Evolutionary conservation across 1,140 invertebrate species (phyloP).

Genomic region (Penaeus japonicus): DNA sequence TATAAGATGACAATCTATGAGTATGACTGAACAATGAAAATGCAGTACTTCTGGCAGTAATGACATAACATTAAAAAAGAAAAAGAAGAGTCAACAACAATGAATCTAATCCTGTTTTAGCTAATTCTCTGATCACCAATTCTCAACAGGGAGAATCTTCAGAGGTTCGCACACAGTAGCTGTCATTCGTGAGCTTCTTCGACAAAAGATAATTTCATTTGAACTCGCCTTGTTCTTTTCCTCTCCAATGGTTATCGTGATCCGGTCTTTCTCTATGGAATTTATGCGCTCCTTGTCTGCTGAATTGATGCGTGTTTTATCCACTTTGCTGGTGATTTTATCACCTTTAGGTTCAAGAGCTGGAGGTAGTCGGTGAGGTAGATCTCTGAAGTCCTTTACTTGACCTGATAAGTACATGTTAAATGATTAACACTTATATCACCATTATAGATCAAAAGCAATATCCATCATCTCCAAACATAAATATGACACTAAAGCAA

Average conservation of each 20-base stretch:
- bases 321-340: slow-evolving; percentile 33
- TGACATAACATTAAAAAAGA: too few species aligned
- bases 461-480: not conserved
- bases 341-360: slow-evolving; percentile 42
- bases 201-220: too few species aligned
- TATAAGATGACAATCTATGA: too few species aligned
- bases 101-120: too few species aligned
- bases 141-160: too few species aligned
- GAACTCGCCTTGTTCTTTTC: not conserved
- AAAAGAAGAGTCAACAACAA: too few species aligned
- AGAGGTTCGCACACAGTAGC: too few species aligned
- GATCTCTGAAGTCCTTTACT: slow-evolving; percentile 36
- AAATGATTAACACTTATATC: not conserved
- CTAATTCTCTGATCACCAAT: too few species aligned
- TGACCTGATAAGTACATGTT: not conserved
- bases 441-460: not conserved
- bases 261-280: not conserved
- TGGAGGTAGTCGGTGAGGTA: slow-evolving; percentile 40
- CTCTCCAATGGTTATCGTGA: not conserved
- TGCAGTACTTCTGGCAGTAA: too few species aligned
- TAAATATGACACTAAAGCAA: not conserved
- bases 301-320: slow-evolving; percentile 40
- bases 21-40: too few species aligned
- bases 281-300: not conserved
- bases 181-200: too few species aligned